phyloP scores from a whole-genome alignment of 2,888 invertebrate genomes.

The Nomada hirtipes region DNA sequence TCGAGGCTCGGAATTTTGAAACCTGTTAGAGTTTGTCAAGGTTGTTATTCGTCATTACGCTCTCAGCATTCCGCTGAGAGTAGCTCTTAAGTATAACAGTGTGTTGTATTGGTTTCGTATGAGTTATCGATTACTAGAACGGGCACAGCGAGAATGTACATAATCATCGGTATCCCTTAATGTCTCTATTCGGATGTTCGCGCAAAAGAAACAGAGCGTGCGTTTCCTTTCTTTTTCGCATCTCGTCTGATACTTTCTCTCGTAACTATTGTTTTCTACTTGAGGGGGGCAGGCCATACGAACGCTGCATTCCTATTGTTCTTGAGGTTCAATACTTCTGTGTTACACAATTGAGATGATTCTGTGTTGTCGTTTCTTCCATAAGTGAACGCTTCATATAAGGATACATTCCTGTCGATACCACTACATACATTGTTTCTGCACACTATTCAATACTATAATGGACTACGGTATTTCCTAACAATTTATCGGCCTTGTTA shows the following conservation, averaged over 20 bases:
- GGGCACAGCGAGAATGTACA: conserved; percentile 63
- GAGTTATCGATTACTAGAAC: conserved; percentile 26
- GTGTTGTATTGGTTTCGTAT: conserved; percentile 33
- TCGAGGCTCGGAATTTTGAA: conserved; percentile 95
- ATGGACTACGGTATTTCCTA: conserved; percentile 33
- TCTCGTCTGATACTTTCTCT: not conserved
- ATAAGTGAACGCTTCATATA: conserved; percentile 1
- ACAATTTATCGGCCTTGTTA: conserved; percentile 40
- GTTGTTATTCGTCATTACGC: conserved; percentile 90
- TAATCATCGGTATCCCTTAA: conserved; percentile 56
- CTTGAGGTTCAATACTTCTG: not conserved
- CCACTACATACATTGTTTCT: conserved; percentile 8
- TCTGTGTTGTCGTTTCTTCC: not conserved
- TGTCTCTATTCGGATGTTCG: conserved; percentile 40
- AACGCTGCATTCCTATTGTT: conserved; percentile 56
- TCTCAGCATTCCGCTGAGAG: conserved; percentile 80
- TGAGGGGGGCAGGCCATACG: conserved; percentile 5
- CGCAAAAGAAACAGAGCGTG: conserved; percentile 39
- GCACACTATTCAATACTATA: conserved; percentile 18
- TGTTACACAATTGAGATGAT: not conserved
- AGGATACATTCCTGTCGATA: conserved; percentile 47
- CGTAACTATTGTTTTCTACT: conserved; percentile 30
- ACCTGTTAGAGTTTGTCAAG: conserved; percentile 98
- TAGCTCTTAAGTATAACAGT: conserved; percentile 74
- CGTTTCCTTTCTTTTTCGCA: conserved; percentile 23